A percentile compares a stretch with the other conserved stretches of the same genome.
Conservation (phyloP, 1,140 invertebrate species). For the Drosophila littoralis region DNA sequence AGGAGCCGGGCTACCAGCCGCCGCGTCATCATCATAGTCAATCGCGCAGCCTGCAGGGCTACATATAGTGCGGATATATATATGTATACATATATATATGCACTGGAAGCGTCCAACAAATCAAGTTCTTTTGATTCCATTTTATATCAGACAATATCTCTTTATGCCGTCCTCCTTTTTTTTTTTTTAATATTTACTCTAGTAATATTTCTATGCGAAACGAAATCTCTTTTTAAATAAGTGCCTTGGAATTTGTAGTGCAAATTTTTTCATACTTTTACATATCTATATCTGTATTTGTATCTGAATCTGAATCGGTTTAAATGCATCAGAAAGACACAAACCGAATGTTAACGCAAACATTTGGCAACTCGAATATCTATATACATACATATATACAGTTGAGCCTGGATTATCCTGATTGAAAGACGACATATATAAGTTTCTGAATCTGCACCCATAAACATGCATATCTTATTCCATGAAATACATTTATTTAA, state of each 20-base stretch:
- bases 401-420: too few relatives aligned
- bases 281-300: slow-evolving; percentile 6
- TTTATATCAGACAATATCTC: slow-evolving; percentile 21
- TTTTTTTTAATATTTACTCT: neutral
- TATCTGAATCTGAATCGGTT: neutral
- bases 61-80: slow-evolving; percentile 62
- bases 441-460: too few relatives aligned
- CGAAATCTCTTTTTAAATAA: slow-evolving; percentile 27
- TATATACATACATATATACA: slow-evolving; percentile 7
- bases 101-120: neutral
- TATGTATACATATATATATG: neutral
- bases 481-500: too few relatives aligned
- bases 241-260: slow-evolving; percentile 56
- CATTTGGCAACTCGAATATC: slow-evolving; percentile 19
- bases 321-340: slow-evolving; percentile 17
- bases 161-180: slow-evolving; percentile 14
- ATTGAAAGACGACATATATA: too few relatives aligned
- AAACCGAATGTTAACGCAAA: slow-evolving; percentile 5
- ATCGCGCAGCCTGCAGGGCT: slow-evolving; percentile 81
- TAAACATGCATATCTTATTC: too few relatives aligned
- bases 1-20: slow-evolving; percentile 85
- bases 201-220: neutral
- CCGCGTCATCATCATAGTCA: slow-evolving; percentile 79
- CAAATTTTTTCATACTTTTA: slow-evolving; percentile 50
- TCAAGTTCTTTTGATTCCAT: slow-evolving; percentile 23